A percentile compares a stretch with the other conserved stretches of the same genome.
These are phyloP conservation scores for Trimorus sp. DNA, from an alignment of 2,888 invertebrate species.

Conservation along the genomic window DNA sequence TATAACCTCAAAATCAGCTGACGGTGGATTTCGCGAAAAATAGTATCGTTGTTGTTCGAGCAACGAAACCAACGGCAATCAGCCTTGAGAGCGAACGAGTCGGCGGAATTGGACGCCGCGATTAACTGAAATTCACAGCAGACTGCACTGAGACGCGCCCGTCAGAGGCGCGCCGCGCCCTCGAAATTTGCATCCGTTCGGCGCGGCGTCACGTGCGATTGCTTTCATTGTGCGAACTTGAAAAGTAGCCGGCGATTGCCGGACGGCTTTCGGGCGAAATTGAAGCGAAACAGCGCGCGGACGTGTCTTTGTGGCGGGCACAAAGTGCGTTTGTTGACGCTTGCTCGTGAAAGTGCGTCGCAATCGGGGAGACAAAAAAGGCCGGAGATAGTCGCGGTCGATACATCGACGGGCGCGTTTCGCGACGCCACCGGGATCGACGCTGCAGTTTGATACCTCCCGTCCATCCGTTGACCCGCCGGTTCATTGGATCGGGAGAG, in stretches of 20 bases:
- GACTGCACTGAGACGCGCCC: too few species aligned
- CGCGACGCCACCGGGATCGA: constrained; percentile 36
- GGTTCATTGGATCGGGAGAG: constrained; percentile 69
- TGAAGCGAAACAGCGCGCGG: constrained; percentile 15
- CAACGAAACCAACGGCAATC: too few species aligned
- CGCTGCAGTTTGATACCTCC: constrained; percentile 59
- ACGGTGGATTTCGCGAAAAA: too few species aligned
- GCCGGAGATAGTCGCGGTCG: constrained; percentile 38
- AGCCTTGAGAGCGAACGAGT: too few species aligned
- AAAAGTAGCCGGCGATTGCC: background rate
- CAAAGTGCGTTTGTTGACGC: constrained; percentile 29
- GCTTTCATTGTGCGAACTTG: background rate
- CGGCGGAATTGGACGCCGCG: too few species aligned
- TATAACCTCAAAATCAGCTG: too few species aligned
- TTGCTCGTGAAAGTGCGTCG: constrained; percentile 26
- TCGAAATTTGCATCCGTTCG: background rate
- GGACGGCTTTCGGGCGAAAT: constrained; percentile 5
- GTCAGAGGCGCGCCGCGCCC: too few species aligned
- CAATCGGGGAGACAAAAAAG: constrained; percentile 39
- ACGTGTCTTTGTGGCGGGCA: background rate
- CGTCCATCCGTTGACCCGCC: constrained; percentile 51
- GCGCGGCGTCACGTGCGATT: background rate
- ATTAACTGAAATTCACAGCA: too few species aligned
- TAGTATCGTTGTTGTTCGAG: too few species aligned
- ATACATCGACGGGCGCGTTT: constrained; percentile 30